These are phyloP conservation scores for Lypha dubia DNA, from an alignment of 2,888 invertebrate species.

Conservation along the genomic window DNA sequence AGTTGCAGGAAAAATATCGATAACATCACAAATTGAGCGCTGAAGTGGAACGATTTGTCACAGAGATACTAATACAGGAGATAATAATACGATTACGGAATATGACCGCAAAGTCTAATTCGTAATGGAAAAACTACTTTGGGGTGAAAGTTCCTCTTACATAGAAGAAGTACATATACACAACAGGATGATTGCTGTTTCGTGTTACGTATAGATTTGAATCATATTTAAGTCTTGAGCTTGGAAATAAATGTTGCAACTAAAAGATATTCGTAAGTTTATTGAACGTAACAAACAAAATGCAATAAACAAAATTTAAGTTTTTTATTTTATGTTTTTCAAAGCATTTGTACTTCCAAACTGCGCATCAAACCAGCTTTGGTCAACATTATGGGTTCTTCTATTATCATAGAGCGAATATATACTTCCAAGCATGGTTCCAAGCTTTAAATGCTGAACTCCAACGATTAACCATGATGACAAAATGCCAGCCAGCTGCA, in stretches of 20 bases:
- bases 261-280: constrained; percentile 89
- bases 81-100: constrained; percentile 90
- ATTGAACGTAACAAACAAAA: not conserved
- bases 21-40: constrained; percentile 78
- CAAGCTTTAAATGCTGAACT: constrained; percentile 89
- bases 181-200: constrained; percentile 93
- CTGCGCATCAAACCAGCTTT: constrained; percentile 88
- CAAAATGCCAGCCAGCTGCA: constrained; percentile 85
- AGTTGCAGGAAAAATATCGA: constrained; percentile 81
- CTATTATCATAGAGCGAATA: constrained; percentile 88
- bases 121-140: constrained; percentile 97
- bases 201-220: constrained; percentile 93
- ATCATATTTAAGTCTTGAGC: constrained; percentile 93
- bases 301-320: not conserved
- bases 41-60: constrained; percentile 84
- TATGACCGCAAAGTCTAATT: constrained; percentile 95
- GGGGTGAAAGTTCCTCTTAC: constrained; percentile 95
- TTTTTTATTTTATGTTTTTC: not conserved
- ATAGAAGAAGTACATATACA: constrained; percentile 96
- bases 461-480: constrained; percentile 91
- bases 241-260: constrained; percentile 92
- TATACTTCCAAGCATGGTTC: constrained; percentile 86
- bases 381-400: constrained; percentile 88
- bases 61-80: constrained; percentile 92
- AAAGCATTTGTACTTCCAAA: constrained; percentile 90